These are phyloP conservation scores for Macquaria australasica DNA, from an alignment of 2,113 vertebrate species.

Conservation along the genomic window DNA sequence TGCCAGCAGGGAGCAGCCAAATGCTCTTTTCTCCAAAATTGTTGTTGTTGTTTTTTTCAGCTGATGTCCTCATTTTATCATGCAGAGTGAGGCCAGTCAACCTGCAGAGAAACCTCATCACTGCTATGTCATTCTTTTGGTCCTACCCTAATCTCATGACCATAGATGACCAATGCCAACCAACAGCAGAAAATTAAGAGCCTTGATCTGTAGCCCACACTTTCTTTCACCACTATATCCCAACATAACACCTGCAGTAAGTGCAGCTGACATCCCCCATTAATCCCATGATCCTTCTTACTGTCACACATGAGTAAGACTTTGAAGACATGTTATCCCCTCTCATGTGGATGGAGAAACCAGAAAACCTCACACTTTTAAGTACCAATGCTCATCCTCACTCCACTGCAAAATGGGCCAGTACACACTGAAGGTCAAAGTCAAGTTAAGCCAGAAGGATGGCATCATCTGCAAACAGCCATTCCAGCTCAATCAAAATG, in stretches of 20 bases:
- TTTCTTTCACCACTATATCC: conserved; percentile 20
- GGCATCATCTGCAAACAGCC: conserved; percentile 29
- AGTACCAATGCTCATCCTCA: conserved; percentile 19
- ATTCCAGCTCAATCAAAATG: conserved; percentile 1
- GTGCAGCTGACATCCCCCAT: conserved; percentile 49
- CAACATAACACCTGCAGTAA: conserved; percentile 57
- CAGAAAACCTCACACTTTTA: conserved; percentile 22
- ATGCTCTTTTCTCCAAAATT: conserved; percentile 23
- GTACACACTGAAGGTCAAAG: background rate
- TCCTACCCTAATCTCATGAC: background rate
- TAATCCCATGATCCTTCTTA: conserved; percentile 67
- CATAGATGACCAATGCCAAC: conserved; percentile 6
- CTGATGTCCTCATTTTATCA: background rate
- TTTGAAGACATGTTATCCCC: conserved; percentile 54
- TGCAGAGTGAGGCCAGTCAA: background rate
- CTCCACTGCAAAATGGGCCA: background rate
- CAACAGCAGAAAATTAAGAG: background rate
- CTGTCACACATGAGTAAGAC: conserved; percentile 65
- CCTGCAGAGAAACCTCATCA: background rate
- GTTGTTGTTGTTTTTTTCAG: background rate
- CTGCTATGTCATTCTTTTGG: background rate
- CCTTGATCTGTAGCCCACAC: conserved; percentile 4
- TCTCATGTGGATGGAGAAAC: conserved; percentile 28
- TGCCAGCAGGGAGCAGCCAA: background rate
- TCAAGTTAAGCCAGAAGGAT: conserved; percentile 21